Conservation (phyloP, 92 coral and sea anemone species). For the Palythoa grandiflora region DNA sequence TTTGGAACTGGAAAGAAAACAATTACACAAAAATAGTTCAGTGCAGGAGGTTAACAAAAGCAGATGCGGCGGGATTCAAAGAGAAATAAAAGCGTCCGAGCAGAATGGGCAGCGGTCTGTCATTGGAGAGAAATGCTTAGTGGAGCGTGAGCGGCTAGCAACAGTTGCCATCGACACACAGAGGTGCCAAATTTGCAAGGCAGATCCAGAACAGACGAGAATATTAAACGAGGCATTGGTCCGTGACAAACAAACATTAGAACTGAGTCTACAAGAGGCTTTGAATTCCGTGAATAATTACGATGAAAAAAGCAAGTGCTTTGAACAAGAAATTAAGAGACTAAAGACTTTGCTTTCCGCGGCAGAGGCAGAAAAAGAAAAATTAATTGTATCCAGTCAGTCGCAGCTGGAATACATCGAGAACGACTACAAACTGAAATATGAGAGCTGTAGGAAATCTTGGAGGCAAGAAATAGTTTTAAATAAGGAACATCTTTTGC, state of each 20-base stretch:
- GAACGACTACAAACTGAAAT: slow-evolving; percentile 56
- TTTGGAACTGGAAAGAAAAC: slow-evolving; percentile 18
- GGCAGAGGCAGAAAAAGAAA: slow-evolving; percentile 46
- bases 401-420: slow-evolving; percentile 58
- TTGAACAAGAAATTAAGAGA: slow-evolving; percentile 2
- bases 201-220: slow-evolving; percentile 41
- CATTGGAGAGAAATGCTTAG: slow-evolving; percentile 16
- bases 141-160: slow-evolving; percentile 19
- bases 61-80: neutral
- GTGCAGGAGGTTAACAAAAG: slow-evolving; percentile 21
- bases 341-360: neutral
- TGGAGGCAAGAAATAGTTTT: slow-evolving; percentile 54
- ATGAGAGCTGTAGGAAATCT: slow-evolving; percentile 50
- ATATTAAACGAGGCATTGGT: slow-evolving; percentile 50
- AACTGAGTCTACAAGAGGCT: slow-evolving; percentile 41
- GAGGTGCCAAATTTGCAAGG: slow-evolving; percentile 34
- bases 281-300: slow-evolving; percentile 43
- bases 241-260: slow-evolving; percentile 31
- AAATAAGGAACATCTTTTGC: slow-evolving; percentile 42
- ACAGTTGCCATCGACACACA: slow-evolving; percentile 33
- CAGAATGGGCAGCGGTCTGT: slow-evolving; percentile 37
- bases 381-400: slow-evolving; percentile 34
- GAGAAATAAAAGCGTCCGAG: neutral
- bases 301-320: slow-evolving; percentile 6
- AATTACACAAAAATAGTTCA: neutral